These are phyloP conservation scores for Operophtera brumata DNA, from an alignment of 2,888 invertebrate species.

Conservation along the genomic window DNA sequence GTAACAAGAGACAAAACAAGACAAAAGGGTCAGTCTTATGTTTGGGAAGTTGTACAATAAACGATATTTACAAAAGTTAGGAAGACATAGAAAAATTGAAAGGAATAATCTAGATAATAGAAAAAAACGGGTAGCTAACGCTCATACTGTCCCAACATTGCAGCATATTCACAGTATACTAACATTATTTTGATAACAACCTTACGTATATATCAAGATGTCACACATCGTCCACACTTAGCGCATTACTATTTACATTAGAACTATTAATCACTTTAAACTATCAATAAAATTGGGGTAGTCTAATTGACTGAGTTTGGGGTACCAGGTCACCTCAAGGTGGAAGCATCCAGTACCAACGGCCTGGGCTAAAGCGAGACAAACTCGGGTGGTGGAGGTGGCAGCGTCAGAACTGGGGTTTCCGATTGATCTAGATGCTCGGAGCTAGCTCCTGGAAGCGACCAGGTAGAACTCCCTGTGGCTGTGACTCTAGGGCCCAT, in stretches of 20 bases:
- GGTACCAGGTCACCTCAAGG: constrained; percentile 77
- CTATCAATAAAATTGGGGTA: constrained; percentile 69
- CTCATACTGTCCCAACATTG: constrained; percentile 59
- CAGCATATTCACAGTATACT: constrained; percentile 66
- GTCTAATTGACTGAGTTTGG: constrained; percentile 71
- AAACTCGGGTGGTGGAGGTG: constrained; percentile 80
- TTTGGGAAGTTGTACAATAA: constrained; percentile 80
- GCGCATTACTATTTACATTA: constrained; percentile 61
- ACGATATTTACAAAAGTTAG: constrained; percentile 78
- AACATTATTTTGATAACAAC: constrained; percentile 73
- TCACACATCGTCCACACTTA: constrained; percentile 71
- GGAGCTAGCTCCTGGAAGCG: constrained; percentile 83
- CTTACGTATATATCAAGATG: constrained; percentile 72
- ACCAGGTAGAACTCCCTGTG: constrained; percentile 90
- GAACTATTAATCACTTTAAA: constrained; percentile 59
- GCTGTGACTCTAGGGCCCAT: constrained; percentile 96
- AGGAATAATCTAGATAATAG: constrained; percentile 52
- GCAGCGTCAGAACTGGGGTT: constrained; percentile 71
- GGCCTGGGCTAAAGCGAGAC: constrained; percentile 77
- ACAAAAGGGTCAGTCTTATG: constrained; percentile 81
- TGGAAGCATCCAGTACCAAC: constrained; percentile 72
- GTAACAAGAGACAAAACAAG: constrained; percentile 74
- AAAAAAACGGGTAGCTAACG: constrained; percentile 50
- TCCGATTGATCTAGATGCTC: constrained; percentile 64
- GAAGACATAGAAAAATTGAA: constrained; percentile 72